Evolutionary conservation across 1,140 invertebrate genomes (phyloP), one percentile per base, ranked within the genome.

Genomic region (Wiebesia pumilae): DNA sequence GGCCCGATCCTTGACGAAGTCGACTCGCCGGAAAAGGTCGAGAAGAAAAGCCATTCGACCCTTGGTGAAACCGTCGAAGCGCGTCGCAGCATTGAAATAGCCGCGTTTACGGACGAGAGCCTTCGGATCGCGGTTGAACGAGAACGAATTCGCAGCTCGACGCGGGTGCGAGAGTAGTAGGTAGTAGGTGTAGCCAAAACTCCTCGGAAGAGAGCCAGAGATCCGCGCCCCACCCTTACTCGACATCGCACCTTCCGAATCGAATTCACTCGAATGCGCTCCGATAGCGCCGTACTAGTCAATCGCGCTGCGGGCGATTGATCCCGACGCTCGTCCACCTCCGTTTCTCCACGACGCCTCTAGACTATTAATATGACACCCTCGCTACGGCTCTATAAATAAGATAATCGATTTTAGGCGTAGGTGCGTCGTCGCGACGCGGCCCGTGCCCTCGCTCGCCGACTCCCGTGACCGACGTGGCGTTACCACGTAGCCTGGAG

Each of bases 401-500:
- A 81, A 67, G 62, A 81, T 10, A 69, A 81, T 81, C 40, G 80
- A 81, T 81, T 35, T n/a, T 3, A 16, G 27, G 33, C 62, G 38
- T 21, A 69, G 47, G 58, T 69, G 80, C 58, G 79, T 58, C 54
- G 35, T 3, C 35, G 35, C 77, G 33, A 71, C 30, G 21, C 9
- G 9, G 30, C 9, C 67, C 6, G 6, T 4, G 30, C 1, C 30
- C 67, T 19, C 9, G 67, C 65, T 33, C 65, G 67, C 67, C 30
- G 1, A 14, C 7, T 16, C 2, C 51, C 9, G 2, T 54, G 19
- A 16, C 19, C 51, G 2, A 54, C 9, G 51, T 54, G 51, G 10
- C 19, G n/a, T 30, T 21, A 54, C 10, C 27, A 21, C 10, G 2
- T 27, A 27, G 14, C 16, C 12, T 14, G 43, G 43, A 47, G 14